Evolutionary conservation across 1,140 invertebrate species (phyloP).

Genomic region (Pentalonia nigronervosa): DNA sequence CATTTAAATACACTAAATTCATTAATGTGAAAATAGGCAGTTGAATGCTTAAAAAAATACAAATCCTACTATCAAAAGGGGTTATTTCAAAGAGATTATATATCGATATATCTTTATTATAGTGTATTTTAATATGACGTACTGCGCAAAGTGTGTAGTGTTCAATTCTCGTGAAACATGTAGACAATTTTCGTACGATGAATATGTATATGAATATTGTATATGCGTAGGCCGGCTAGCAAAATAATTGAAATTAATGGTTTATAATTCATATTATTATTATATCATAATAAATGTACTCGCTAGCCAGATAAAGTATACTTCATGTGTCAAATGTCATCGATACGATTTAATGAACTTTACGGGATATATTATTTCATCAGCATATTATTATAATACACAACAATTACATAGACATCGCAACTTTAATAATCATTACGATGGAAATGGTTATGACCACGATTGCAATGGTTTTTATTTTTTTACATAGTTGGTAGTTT

Average conservation of each 20-base stretch:
- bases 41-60: not conserved
- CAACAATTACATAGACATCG: not conserved
- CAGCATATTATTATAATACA: not conserved
- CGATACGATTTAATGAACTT: not conserved
- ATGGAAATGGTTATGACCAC: not conserved
- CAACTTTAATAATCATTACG: not conserved
- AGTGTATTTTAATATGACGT: too few species aligned
- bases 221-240: not conserved
- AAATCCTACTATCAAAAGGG: not conserved
- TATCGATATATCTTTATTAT: not conserved
- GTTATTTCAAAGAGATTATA: not conserved
- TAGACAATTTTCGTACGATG: not conserved
- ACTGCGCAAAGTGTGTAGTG: too few species aligned
- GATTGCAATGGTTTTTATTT: not conserved
- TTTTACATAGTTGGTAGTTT: not conserved
- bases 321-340: slow-evolving; percentile 3
- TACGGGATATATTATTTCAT: slow-evolving; percentile 10
- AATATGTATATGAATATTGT: too few species aligned
- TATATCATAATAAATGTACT: not conserved
- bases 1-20: too few species aligned
- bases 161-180: not conserved
- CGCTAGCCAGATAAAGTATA: not conserved
- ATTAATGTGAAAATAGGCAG: not conserved
- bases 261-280: not conserved
- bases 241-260: not conserved